These are phyloP conservation scores for Epinotia bilunana DNA, from an alignment of 2,888 invertebrate genomes.

Conservation along the genomic window DNA sequence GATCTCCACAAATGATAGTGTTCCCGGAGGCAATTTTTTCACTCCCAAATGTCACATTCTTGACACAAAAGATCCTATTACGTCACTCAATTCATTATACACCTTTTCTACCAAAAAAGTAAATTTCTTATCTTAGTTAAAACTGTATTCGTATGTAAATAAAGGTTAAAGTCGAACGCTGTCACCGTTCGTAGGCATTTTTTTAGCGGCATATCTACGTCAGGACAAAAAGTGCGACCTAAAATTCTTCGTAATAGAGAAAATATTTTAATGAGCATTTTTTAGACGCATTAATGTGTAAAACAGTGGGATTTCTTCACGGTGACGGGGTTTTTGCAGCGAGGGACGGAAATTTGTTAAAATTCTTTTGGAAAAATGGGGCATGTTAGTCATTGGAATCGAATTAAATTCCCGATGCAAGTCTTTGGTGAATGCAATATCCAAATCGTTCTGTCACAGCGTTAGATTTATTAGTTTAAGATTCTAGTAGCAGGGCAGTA, in stretches of 20 bases:
- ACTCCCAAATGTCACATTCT: constrained; percentile 60
- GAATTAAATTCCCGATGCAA: constrained; percentile 20
- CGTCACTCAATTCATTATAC: constrained; percentile 48
- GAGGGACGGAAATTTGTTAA: constrained; percentile 74
- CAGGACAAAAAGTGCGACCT: constrained; percentile 63
- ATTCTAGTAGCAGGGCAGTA: background rate
- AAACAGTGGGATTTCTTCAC: constrained; percentile 62
- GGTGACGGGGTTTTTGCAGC: constrained; percentile 51
- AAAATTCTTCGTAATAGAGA: constrained; percentile 71
- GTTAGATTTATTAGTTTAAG: constrained; percentile 12
- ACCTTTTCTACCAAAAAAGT: constrained; percentile 46
- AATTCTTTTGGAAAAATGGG: constrained; percentile 58
- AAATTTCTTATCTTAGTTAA: background rate
- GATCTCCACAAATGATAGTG: constrained; percentile 65
- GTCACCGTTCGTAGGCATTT: background rate
- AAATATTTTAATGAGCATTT: constrained; percentile 80
- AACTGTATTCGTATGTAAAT: background rate
- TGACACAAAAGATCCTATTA: constrained; percentile 56
- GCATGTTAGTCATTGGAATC: constrained; percentile 35
- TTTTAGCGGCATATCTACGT: constrained; percentile 61
- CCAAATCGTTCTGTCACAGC: constrained; percentile 3
- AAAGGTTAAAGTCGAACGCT: constrained; percentile 7
- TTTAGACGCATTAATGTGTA: constrained; percentile 68
- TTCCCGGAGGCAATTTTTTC: constrained; percentile 57
- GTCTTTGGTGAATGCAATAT: constrained; percentile 10